A percentile compares a stretch with the other conserved stretches of the same genome.
phyloP scores from a whole-genome alignment of 2,797 vertebrate genomes.

The Crocodylus rhombifer region DNA sequence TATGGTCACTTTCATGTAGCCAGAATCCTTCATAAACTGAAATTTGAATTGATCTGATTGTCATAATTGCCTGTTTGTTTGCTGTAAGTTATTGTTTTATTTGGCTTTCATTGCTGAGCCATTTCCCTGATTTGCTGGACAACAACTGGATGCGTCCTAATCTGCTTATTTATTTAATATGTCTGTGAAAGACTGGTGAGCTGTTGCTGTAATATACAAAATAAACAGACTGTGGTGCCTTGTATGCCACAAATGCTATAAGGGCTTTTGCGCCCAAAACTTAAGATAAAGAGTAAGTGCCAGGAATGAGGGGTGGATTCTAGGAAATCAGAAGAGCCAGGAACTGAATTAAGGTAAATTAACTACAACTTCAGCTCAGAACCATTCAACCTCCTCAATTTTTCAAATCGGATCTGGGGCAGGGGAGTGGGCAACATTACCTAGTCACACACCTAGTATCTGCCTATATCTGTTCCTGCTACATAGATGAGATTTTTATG shows the following conservation, averaged over 20 bases:
- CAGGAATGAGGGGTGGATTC: neutral
- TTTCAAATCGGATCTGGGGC: neutral
- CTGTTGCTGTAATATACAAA: constrained; percentile 66
- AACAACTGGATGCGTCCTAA: constrained; percentile 63
- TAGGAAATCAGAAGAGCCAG: neutral
- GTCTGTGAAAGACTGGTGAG: constrained; percentile 72
- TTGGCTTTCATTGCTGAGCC: constrained; percentile 70
- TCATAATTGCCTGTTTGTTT: constrained; percentile 66
- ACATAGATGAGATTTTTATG: neutral
- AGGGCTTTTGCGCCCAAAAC: constrained; percentile 33
- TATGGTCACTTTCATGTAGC: too few relatives aligned
- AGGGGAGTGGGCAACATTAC: neutral
- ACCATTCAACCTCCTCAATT: neutral
- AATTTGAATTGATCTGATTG: constrained; percentile 40
- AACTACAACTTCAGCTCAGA: neutral
- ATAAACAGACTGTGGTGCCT: neutral
- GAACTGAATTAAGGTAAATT: neutral
- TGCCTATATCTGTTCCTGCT: neutral
- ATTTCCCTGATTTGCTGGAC: constrained; percentile 67
- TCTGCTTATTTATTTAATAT: constrained; percentile 44
- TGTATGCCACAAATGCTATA: constrained; percentile 47
- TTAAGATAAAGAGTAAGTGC: constrained; percentile 11
- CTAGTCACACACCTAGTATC: neutral
- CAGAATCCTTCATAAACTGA: too few relatives aligned
- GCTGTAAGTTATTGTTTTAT: constrained; percentile 72